These are phyloP conservation scores for Conchocele bisecta DNA, from an alignment of 2,888 invertebrate species.

Conservation along the genomic window DNA sequence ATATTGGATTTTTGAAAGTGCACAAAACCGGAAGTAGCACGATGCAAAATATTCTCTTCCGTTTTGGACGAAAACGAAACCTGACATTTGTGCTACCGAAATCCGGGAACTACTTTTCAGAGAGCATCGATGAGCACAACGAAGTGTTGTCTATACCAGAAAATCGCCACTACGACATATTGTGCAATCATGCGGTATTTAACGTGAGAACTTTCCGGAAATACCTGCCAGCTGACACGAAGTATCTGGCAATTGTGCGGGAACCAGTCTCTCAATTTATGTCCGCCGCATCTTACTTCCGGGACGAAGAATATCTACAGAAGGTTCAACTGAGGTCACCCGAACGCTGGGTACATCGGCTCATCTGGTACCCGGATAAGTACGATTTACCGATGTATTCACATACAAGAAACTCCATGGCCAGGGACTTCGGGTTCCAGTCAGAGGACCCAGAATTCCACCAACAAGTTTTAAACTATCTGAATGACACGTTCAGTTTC, in stretches of 20 bases:
- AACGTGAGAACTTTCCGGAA: slow-evolving; percentile 28
- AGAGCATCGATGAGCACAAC: too few species aligned
- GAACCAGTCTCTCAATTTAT: slow-evolving; percentile 49
- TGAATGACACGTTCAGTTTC: slow-evolving; percentile 33
- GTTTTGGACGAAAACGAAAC: slow-evolving; percentile 58
- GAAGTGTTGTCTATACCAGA: slow-evolving; percentile 20
- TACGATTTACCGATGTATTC: slow-evolving; percentile 45
- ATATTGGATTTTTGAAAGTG: slow-evolving; percentile 67
- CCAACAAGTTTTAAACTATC: slow-evolving; percentile 20
- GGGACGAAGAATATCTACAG: slow-evolving; percentile 42
- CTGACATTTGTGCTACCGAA: slow-evolving; percentile 59
- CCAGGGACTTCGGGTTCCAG: slow-evolving; percentile 53
- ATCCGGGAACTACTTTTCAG: slow-evolving; percentile 31
- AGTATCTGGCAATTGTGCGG: slow-evolving; percentile 44
- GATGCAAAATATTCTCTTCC: slow-evolving; percentile 63
- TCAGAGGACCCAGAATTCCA: slow-evolving; percentile 24
- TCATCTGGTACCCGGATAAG: slow-evolving; percentile 48
- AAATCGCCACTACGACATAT: slow-evolving; percentile 34
- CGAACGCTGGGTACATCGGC: slow-evolving; percentile 38
- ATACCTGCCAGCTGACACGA: slow-evolving; percentile 32
- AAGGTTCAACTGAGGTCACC: slow-evolving; percentile 31
- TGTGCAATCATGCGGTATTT: slow-evolving; percentile 49
- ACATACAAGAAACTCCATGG: slow-evolving; percentile 49
- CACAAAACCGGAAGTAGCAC: slow-evolving; percentile 68
- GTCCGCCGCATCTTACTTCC: slow-evolving; percentile 48